phyloP scores from a whole-genome alignment of 2,888 invertebrate genomes.

The Shargacucullia verbasci region DNA sequence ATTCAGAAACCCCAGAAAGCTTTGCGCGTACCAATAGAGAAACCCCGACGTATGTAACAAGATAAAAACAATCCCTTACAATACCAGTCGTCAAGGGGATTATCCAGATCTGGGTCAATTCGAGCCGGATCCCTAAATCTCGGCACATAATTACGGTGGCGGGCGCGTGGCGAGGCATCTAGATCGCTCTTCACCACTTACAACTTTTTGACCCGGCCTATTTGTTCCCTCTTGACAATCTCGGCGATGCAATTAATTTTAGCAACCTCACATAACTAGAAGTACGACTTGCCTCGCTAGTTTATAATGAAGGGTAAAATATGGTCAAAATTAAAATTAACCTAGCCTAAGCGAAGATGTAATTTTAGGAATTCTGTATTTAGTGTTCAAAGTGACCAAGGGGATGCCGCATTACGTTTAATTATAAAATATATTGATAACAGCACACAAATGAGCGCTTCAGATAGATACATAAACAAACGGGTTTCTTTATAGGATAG shows the following conservation, averaged over 20 bases:
- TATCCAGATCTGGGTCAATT: constrained; percentile 77
- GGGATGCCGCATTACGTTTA: no score
- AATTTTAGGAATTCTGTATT: no score
- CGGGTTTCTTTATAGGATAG: no score
- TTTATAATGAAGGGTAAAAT: no score
- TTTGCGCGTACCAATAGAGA: constrained; percentile 1
- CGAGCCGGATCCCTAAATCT: constrained; percentile 73
- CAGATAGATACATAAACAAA: no score
- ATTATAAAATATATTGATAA: no score
- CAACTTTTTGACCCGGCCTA: constrained; percentile 71
- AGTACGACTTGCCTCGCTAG: neutral
- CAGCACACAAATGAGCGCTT: no score
- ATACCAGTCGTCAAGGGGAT: constrained; percentile 65
- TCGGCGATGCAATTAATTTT: constrained; percentile 48
- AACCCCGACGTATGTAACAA: constrained; percentile 48
- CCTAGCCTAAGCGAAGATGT: no score
- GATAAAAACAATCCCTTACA: constrained; percentile 63
- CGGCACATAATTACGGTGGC: constrained; percentile 73
- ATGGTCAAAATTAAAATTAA: no score
- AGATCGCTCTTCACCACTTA: constrained; percentile 64
- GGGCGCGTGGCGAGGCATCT: constrained; percentile 66
- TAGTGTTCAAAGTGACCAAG: no score
- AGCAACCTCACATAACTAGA: constrained; percentile 5
- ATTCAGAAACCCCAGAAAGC: constrained; percentile 11
- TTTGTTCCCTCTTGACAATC: constrained; percentile 54